Conservation (phyloP, 2,888 invertebrate species). For the Andrena marginata region DNA sequence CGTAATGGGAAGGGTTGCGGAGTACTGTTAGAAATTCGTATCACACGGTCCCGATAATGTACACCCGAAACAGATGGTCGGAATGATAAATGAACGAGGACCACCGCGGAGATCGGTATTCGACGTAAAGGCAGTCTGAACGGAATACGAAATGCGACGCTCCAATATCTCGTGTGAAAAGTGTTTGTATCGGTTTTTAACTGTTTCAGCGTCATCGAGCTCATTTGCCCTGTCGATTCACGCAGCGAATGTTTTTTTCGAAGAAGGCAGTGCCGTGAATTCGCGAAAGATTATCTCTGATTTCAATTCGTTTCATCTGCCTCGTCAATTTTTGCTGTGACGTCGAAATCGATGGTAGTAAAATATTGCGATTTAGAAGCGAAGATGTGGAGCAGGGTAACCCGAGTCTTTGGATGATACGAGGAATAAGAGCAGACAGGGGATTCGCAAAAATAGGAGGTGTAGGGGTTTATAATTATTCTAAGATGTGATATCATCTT, state of each 20-base stretch:
- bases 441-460: background rate
- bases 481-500: background rate
- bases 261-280: background rate
- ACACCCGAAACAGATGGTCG: background rate
- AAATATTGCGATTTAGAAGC: background rate
- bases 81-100: slow-evolving; percentile 44
- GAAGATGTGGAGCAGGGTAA: background rate
- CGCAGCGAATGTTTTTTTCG: background rate
- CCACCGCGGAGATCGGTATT: slow-evolving; percentile 43
- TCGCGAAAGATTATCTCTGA: background rate
- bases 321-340: background rate
- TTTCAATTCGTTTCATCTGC: background rate
- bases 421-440: background rate
- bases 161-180: slow-evolving; percentile 7
- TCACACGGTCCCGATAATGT: slow-evolving; percentile 32
- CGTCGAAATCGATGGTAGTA: background rate
- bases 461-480: background rate
- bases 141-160: slow-evolving; percentile 29
- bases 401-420: background rate
- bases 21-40: slow-evolving; percentile 29
- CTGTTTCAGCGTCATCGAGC: slow-evolving; percentile 13
- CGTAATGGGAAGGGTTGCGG: background rate
- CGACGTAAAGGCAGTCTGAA: slow-evolving; percentile 14
- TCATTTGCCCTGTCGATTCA: background rate
- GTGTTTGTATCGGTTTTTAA: slow-evolving; percentile 11